A percentile compares a stretch with the other conserved stretches of the same genome.
phyloP scores from a whole-genome alignment of 2,113 vertebrate species.

The Amblyopsis rosae region DNA sequence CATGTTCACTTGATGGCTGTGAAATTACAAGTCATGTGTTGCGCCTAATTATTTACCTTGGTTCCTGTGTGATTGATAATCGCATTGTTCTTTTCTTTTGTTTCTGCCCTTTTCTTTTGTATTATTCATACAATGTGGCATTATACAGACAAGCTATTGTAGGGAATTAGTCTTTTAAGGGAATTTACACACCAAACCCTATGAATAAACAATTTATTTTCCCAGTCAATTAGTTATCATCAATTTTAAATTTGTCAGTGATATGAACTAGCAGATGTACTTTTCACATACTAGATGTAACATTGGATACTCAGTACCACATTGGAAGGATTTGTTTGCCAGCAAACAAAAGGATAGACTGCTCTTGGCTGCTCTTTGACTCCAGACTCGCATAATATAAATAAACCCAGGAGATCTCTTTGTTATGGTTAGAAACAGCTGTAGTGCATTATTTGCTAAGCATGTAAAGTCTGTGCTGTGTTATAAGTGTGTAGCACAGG shows the following conservation, averaged over 20 bases:
- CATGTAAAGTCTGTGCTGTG: too few relatives aligned
- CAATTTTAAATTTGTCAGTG: slow-evolving; percentile 71
- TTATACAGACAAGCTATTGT: slow-evolving; percentile 67
- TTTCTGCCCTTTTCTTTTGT: slow-evolving; percentile 61
- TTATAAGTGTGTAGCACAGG: too few relatives aligned
- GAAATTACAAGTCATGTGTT: slow-evolving; percentile 60
- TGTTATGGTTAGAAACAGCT: slow-evolving; percentile 2
- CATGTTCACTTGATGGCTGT: slow-evolving; percentile 63
- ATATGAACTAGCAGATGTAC: slow-evolving; percentile 56
- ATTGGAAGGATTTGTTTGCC: too few relatives aligned
- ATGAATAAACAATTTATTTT: slow-evolving; percentile 76
- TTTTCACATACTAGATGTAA: slow-evolving; percentile 22
- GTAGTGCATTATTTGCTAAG: neutral
- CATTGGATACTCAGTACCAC: slow-evolving; percentile 35
- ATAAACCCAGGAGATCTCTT: slow-evolving; percentile 8
- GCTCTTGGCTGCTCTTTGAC: slow-evolving; percentile 1
- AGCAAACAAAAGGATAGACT: slow-evolving; percentile 20
- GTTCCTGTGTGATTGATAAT: slow-evolving; percentile 71
- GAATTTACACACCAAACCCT: slow-evolving; percentile 69
- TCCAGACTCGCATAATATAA: neutral
- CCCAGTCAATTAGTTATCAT: slow-evolving; percentile 76
- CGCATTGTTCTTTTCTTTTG: slow-evolving; percentile 69
- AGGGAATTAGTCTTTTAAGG: slow-evolving; percentile 72
- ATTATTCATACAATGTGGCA: slow-evolving; percentile 74
- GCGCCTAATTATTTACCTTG: slow-evolving; percentile 72